Evolutionary conservation across 2,113 vertebrate genomes (phyloP), one percentile per base, ranked within the genome.

Genomic region (Triplophysa rosa): DNA sequence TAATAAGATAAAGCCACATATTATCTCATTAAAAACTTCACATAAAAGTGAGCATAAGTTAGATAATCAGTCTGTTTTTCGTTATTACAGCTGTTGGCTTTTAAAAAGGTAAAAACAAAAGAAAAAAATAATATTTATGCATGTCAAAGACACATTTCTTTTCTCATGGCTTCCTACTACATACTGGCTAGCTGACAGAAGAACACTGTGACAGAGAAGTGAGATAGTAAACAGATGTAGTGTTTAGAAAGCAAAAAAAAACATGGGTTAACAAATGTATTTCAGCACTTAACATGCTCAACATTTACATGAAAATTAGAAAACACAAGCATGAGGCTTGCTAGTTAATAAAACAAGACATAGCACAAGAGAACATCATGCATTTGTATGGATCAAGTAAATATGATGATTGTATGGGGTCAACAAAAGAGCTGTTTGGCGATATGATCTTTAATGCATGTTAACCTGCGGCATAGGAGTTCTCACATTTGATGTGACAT

Each of bases 181-280:
- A 56, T 64, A 77, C 19, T 26, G 64, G 67, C 7, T 29, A 69
- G 19, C 37, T 59, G 49, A 49, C 9, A 71, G 23, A 29, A n/a
- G 74, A 70, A 52, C 8, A 74, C 13, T 59, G 24, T 67, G 56
- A 61, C 66, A 71, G 33, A 33, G 74, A 56, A 64, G 52, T 7
- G 16, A 37, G 45, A 29, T 42, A 82, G 71, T 69, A 64, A 65
- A 79, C 54, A 70, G 61, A 69, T 72, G 66, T 82, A 84, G 80
- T 84, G 83, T 84, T 74, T 10, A 56, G 69, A 84, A 81, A 79
- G 66, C 33, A 67, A 78, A 63, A 61, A 58, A 23, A 75, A 37
- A 64, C 78, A 81, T 68, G 79, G 78, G 68, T 21, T 17, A 42
- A 16, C 61, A 6, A 45, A 47, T 29, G 42, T 33, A 65, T 40